A percentile compares a stretch with the other conserved stretches of the same genome.
These are phyloP conservation scores for Parochlus steinenii DNA, from an alignment of 2,888 invertebrate species.

Conservation along the genomic window DNA sequence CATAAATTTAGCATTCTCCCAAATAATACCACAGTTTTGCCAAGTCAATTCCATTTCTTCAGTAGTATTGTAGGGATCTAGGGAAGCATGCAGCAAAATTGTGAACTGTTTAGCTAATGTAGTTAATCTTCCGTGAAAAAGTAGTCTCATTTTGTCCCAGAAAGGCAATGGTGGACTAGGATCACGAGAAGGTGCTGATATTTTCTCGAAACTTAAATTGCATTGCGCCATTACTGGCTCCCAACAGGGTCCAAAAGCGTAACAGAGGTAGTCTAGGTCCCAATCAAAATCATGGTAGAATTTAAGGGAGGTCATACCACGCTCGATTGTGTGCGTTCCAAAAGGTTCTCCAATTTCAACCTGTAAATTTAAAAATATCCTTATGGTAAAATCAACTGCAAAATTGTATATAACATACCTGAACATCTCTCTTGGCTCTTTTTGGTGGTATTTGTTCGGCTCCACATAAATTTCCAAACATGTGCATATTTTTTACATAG, in stretches of 20 bases:
- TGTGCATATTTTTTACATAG: constrained; percentile 60
- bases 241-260: constrained; percentile 99
- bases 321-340: constrained; percentile 61
- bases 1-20: constrained; percentile 86
- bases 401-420: too few relatives aligned
- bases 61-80: constrained; percentile 97
- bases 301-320: constrained; percentile 88
- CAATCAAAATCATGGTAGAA: constrained; percentile 96
- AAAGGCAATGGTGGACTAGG: constrained; percentile 88
- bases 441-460: constrained; percentile 72
- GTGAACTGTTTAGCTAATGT: constrained; percentile 77
- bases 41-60: constrained; percentile 98
- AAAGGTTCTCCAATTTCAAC: constrained; percentile 72
- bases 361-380: too few relatives aligned
- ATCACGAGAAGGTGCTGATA: constrained; percentile 71
- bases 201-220: constrained; percentile 63
- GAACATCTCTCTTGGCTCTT: constrained; percentile 31
- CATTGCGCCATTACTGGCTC: constrained; percentile 57
- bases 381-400: constrained; percentile 32
- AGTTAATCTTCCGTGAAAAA: constrained; percentile 84
- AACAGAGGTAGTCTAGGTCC: constrained; percentile 73
- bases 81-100: constrained; percentile 82
- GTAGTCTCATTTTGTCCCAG: constrained; percentile 91
- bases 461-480: constrained; percentile 81
- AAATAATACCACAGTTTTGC: constrained; percentile 84